A percentile compares a stretch with the other conserved stretches of the same genome.
These are phyloP conservation scores for Micrasema longulum DNA, from an alignment of 1,140 invertebrate species.

Conservation along the genomic window DNA sequence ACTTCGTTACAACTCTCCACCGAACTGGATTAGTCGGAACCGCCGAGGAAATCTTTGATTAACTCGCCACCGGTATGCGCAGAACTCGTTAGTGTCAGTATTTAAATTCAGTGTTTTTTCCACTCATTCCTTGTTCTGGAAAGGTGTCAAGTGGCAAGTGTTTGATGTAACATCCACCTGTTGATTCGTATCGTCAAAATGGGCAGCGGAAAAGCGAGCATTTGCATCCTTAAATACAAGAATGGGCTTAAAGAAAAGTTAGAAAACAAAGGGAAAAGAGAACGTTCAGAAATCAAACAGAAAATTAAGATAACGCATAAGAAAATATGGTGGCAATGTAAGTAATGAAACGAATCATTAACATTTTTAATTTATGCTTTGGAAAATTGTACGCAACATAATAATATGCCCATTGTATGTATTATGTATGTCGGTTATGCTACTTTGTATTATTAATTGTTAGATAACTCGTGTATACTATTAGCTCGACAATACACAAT, in stretches of 20 bases:
- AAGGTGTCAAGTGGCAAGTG: no score
- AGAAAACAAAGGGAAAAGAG: constrained; percentile 22
- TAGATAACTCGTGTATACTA: constrained; percentile 14
- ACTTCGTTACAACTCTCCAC: no score
- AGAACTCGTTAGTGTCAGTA: not conserved
- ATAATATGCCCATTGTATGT: no score
- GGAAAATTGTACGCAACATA: no score
- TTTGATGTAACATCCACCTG: no score
- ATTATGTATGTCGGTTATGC: no score
- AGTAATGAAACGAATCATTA: no score
- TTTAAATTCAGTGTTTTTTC: constrained; percentile 13
- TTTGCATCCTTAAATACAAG: constrained; percentile 25
- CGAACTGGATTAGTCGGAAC: no score
- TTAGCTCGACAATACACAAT: constrained; percentile 17
- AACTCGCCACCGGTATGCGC: no score
- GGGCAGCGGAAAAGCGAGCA: constrained; percentile 33
- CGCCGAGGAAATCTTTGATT: no score
- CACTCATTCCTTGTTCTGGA: no score
- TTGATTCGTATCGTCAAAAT: constrained; percentile 15
- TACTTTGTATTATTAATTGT: constrained; percentile 3
- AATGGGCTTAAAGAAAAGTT: constrained; percentile 18
- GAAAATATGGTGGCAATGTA: constrained; percentile 53
- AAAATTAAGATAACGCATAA: constrained; percentile 43
- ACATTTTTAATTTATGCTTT: no score
- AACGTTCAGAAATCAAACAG: constrained; percentile 33